Evolutionary conservation across 2,797 vertebrate species (phyloP).

Genomic region (Enteromius fasciolatus): DNA sequence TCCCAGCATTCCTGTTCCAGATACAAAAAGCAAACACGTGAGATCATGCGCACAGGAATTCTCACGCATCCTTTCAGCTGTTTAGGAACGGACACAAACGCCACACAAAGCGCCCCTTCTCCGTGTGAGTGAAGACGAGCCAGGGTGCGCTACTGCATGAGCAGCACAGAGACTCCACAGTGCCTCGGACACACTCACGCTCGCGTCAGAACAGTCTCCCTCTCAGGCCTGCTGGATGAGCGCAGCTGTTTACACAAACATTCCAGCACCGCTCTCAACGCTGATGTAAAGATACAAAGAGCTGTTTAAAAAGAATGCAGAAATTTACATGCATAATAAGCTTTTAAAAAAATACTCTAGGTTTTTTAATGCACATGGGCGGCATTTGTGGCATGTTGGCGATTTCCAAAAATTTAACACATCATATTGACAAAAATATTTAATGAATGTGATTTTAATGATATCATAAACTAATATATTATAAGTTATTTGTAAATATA

Average conservation of each 20-base stretch:
- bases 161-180: conserved; percentile 72
- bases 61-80: conserved; percentile 34
- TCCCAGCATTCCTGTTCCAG: conserved; percentile 15
- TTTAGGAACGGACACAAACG: conserved; percentile 59
- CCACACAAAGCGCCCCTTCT: conserved; percentile 73
- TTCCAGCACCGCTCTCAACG: not conserved
- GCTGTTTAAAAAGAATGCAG: not conserved
- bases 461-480: too few species aligned
- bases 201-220: conserved; percentile 60
- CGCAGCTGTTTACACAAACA: conserved; percentile 43
- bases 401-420: not conserved
- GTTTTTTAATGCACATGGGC: not conserved
- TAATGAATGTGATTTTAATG: not conserved
- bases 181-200: conserved; percentile 55
- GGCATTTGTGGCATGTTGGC: not conserved
- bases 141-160: conserved; percentile 62
- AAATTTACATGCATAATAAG: not conserved
- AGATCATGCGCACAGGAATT: conserved; percentile 17
- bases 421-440: not conserved
- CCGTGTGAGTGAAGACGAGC: conserved; percentile 62
- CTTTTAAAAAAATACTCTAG: not conserved
- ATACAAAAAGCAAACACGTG: not conserved
- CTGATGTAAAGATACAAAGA: not conserved
- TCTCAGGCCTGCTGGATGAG: conserved; percentile 65
- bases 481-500: not conserved